Evolutionary conservation across 2,113 vertebrate species (phyloP), one percentile per base, ranked within the genome.

Genomic region (Dipodomys spectabilis): DNA sequence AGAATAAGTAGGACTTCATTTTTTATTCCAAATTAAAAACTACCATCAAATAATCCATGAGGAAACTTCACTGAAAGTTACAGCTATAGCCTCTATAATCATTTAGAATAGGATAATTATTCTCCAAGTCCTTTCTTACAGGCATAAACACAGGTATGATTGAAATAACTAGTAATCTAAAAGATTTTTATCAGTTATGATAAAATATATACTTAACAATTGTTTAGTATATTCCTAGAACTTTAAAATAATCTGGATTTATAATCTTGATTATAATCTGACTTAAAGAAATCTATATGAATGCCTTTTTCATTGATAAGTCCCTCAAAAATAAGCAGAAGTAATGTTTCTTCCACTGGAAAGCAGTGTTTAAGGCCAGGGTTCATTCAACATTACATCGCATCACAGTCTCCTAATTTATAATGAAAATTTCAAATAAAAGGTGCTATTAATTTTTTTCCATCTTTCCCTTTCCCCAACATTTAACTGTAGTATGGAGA

Each of bases 1-100:
- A 75, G 68, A 44, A 69, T 45, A 35, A 68, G 39, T 85, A 90
- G 94, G 78, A 95, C 92, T 86, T 82, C n/a, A 81, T 45, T 88
- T n/a, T 80, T 88, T 71, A 79, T 68, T 90, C 69, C 71, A 93
- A 80, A 92, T 74, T 90, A 85, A 95, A 93, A 96, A 60, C 45
- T 68, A 67, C 80, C 84, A 85, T 75, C 92, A 94, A 87, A 94
- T 93, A 96, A 80, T n/a, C 16, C 80, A 91, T 39, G 65, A 86
- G 23, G 92, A 86, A 90, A 78, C 80, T 72, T 94, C 81, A 97
- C 85, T 81, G 91, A 91, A 93, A 95, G 89, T 95, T 64, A 92
- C 96, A 94, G 91, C 73, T 75, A 74, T 12, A 92, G 49, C n/a
- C 18, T 89, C 74, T 79, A 87, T 53, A 67, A 79, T 94, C 69